phyloP scores from a whole-genome alignment of 92 coral and sea anemone species.

The Palythoa heliodiscus region DNA sequence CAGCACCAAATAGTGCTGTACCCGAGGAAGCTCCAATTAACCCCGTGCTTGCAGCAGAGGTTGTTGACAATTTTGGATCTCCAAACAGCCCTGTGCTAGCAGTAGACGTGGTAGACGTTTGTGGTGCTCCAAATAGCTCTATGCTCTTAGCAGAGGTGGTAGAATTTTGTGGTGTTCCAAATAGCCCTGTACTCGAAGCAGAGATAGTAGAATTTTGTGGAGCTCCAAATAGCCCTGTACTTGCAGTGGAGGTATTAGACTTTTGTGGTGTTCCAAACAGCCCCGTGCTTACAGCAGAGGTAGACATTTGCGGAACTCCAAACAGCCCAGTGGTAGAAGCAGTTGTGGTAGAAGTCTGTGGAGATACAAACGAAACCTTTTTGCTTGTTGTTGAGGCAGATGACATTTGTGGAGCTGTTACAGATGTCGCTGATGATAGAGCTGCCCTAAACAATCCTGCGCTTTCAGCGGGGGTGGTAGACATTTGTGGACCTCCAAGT shows the following conservation, averaged over 20 bases:
- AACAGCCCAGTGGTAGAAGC: background rate
- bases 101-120: background rate
- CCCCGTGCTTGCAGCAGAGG: background rate
- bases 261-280: background rate
- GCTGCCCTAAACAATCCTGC: background rate
- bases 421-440: background rate
- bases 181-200: background rate
- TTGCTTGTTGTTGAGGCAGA: background rate
- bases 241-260: background rate
- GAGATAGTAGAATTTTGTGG: background rate
- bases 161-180: background rate
- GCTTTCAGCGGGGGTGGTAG: background rate
- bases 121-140: background rate
- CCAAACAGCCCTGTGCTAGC: conserved; percentile 1
- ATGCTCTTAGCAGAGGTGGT: background rate
- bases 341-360: background rate
- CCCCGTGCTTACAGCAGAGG: background rate
- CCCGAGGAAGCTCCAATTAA: background rate
- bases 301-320: background rate
- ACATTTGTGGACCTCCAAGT: background rate
- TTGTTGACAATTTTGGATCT: background rate
- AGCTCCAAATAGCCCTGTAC: background rate
- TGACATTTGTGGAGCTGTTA: background rate
- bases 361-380: background rate
- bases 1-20: background rate